Evolutionary conservation across 2,797 vertebrate genomes (phyloP).

Genomic region (Pampus argenteus): DNA sequence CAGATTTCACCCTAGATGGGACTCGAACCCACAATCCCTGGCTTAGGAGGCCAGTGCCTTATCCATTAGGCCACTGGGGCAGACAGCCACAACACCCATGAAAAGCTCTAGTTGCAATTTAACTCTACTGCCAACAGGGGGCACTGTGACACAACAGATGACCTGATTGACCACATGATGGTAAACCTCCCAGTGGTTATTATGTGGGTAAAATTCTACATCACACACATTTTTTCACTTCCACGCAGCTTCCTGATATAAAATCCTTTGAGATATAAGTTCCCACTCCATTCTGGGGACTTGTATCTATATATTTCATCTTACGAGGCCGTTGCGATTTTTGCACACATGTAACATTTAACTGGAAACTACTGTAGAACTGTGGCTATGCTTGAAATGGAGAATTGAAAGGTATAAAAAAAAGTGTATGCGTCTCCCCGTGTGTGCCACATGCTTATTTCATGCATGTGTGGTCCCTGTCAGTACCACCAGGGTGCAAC

Average conservation of each 20-base stretch:
- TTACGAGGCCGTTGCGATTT: not conserved
- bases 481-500: constrained; percentile 31
- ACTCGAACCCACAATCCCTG: constrained; percentile 81
- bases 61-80: constrained; percentile 82
- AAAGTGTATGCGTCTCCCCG: constrained; percentile 1
- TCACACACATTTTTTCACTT: constrained; percentile 47
- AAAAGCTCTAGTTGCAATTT: not conserved
- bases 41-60: constrained; percentile 80
- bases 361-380: not conserved
- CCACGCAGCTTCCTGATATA: constrained; percentile 13
- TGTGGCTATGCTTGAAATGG: not conserved
- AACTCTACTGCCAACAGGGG: constrained; percentile 42
- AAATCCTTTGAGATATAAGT: not conserved
- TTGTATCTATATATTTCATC: not conserved
- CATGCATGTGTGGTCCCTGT: constrained; percentile 43
- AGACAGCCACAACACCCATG: too few relatives aligned
- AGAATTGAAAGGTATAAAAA: constrained; percentile 25
- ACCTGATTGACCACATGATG: not conserved
- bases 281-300: not conserved
- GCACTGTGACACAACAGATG: constrained; percentile 55
- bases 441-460: constrained; percentile 45
- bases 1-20: constrained; percentile 67
- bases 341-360: not conserved
- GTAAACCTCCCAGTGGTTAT: constrained; percentile 38
- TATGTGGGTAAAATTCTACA: constrained; percentile 41